Conservation (phyloP, 2,888 invertebrate genomes). For the Melangyna quadrimaculata region DNA sequence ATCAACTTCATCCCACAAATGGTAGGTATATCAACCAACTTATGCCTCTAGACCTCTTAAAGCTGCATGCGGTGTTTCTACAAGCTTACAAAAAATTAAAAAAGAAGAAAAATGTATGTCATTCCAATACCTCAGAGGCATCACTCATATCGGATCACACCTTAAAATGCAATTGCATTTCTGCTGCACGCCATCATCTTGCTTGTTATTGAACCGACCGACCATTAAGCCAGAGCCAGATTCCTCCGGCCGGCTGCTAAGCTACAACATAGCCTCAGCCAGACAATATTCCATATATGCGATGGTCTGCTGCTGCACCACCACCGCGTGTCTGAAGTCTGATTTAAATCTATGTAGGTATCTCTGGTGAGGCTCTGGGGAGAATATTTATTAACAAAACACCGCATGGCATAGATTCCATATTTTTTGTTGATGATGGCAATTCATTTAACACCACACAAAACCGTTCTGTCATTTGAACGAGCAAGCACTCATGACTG, state of each 20-base stretch:
- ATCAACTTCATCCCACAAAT: conserved; percentile 1
- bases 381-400: conserved; percentile 48
- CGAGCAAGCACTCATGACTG: conserved; percentile 13
- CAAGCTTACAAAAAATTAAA: neutral
- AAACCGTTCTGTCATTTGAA: conserved; percentile 36
- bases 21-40: neutral
- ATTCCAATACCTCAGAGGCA: conserved; percentile 52
- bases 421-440: conserved; percentile 9
- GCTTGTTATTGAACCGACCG: neutral
- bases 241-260: neutral
- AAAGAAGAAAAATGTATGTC: conserved; percentile 3
- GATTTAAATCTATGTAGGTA: conserved; percentile 37
- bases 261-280: neutral
- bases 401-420: conserved; percentile 42
- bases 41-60: neutral
- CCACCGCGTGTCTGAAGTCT: conserved; percentile 4
- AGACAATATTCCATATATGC: neutral
- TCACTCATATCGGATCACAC: conserved; percentile 63
- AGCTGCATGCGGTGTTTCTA: neutral
- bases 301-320: neutral
- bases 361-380: too few species aligned
- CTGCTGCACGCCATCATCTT: conserved; percentile 16
- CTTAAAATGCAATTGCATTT: conserved; percentile 55
- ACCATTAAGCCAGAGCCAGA: neutral
- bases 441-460: conserved; percentile 35